These are phyloP conservation scores for Mustela lutreola DNA, from an alignment of 2,113 vertebrate species.

Conservation along the genomic window DNA sequence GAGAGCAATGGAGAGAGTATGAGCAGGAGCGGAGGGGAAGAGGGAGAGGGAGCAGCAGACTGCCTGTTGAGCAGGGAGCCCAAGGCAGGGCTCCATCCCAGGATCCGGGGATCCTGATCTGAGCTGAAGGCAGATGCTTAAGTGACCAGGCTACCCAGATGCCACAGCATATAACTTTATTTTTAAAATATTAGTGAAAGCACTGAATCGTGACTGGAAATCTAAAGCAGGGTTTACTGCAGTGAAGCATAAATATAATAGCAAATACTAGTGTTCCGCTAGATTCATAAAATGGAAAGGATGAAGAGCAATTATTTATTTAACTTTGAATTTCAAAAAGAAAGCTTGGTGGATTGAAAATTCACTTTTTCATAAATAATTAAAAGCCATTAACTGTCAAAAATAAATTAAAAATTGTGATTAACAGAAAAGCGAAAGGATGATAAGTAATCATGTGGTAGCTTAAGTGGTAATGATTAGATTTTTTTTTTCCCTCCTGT, in stretches of 20 bases:
- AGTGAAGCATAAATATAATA: background rate
- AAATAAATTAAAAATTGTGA: conserved; percentile 54
- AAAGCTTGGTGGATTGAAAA: background rate
- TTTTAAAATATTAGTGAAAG: conserved; percentile 45
- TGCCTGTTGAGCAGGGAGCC: background rate
- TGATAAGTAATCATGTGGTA: background rate
- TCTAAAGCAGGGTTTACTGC: background rate
- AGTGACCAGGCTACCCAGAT: background rate
- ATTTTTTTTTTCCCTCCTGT: background rate
- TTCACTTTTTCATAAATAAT: conserved; percentile 4
- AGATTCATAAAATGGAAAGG: background rate
- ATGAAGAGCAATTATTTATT: background rate
- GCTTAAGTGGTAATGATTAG: background rate
- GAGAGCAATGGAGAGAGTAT: background rate
- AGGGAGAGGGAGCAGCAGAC: background rate
- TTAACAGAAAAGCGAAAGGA: background rate
- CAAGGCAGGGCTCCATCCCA: too few species aligned
- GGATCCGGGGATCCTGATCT: background rate
- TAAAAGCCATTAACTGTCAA: conserved; percentile 37
- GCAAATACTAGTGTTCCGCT: background rate
- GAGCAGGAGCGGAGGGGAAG: background rate
- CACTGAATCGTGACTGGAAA: conserved; percentile 46
- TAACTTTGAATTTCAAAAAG: conserved; percentile 37
- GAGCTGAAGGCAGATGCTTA: background rate
- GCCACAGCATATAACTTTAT: conserved; percentile 2